Evolutionary conservation across 2,797 vertebrate species (phyloP).

Genomic region (Ptychadena robeensis): DNA sequence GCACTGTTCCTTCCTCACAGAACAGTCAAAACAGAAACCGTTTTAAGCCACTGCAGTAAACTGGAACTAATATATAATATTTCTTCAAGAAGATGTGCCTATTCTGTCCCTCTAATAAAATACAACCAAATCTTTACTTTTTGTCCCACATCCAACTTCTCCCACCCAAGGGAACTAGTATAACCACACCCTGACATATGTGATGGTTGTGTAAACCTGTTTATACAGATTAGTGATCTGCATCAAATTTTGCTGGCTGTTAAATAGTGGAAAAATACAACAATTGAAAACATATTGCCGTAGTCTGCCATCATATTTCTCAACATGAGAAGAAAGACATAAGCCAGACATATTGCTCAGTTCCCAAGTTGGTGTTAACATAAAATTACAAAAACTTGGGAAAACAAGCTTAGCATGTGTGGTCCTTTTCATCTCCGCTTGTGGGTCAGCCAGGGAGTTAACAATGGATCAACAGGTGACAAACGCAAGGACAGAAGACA

Average conservation of each 20-base stretch:
- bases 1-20: too few species aligned
- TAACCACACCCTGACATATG: slow-evolving; percentile 45
- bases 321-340: slow-evolving; percentile 49
- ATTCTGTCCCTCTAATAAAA: background rate
- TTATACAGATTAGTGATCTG: slow-evolving; percentile 61
- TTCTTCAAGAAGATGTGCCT: background rate
- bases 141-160: background rate
- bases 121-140: slow-evolving; percentile 1
- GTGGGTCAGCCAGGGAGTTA: slow-evolving; percentile 52
- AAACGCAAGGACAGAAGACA: slow-evolving; percentile 50
- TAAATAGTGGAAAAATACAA: slow-evolving; percentile 59
- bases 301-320: slow-evolving; percentile 59
- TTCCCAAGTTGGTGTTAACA: slow-evolving; percentile 62
- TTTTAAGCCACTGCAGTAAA: too few species aligned
- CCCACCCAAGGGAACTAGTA: slow-evolving; percentile 2
- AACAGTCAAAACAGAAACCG: background rate
- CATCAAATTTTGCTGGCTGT: slow-evolving; percentile 53
- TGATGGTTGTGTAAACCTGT: slow-evolving; percentile 57
- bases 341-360: slow-evolving; percentile 60
- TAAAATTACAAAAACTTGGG: slow-evolving; percentile 61
- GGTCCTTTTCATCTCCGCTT: slow-evolving; percentile 58
- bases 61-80: too few species aligned
- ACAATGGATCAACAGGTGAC: slow-evolving; percentile 60
- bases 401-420: slow-evolving; percentile 61
- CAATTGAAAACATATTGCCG: slow-evolving; percentile 61